phyloP scores from a whole-genome alignment of 2,888 invertebrate species.

The Cyaniris semiargus region DNA sequence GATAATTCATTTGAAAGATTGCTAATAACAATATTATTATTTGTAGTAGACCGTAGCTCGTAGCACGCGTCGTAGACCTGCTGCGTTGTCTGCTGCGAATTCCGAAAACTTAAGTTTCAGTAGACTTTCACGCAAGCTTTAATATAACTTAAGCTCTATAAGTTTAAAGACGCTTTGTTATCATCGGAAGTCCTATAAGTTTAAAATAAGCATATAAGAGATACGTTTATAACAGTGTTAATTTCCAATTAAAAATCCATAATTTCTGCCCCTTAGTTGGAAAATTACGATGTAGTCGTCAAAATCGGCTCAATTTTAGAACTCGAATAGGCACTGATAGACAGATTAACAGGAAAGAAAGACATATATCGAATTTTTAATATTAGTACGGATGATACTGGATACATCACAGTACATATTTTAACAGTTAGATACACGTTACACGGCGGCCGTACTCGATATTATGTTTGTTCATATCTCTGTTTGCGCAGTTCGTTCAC shows the following conservation, averaged over 20 bases:
- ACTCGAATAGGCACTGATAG: not conserved
- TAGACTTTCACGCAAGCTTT: not conserved
- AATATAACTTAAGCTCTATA: not conserved
- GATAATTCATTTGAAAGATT: too few species aligned
- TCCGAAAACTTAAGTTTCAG: not conserved
- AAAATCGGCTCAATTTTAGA: not conserved
- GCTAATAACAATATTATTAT: not conserved
- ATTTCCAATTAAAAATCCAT: too few species aligned
- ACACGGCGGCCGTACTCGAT: conserved; percentile 34
- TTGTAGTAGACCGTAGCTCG: not conserved
- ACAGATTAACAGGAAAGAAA: too few species aligned
- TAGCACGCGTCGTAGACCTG: not conserved
- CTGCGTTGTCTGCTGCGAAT: not conserved
- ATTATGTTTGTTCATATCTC: conserved; percentile 39
- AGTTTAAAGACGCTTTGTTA: not conserved
- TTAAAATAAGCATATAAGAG: too few species aligned
- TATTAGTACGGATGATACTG: not conserved
- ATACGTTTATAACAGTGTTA: too few species aligned
- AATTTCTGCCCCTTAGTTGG: too few species aligned
- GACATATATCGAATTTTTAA: too few species aligned
- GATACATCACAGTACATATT: not conserved
- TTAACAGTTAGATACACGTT: conserved; percentile 1
- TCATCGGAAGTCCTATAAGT: too few species aligned
- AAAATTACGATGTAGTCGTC: too few species aligned
- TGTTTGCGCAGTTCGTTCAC: conserved; percentile 37